Evolutionary conservation across 2,113 vertebrate genomes (phyloP).

Genomic region (Zonotrichia leucophrys): DNA sequence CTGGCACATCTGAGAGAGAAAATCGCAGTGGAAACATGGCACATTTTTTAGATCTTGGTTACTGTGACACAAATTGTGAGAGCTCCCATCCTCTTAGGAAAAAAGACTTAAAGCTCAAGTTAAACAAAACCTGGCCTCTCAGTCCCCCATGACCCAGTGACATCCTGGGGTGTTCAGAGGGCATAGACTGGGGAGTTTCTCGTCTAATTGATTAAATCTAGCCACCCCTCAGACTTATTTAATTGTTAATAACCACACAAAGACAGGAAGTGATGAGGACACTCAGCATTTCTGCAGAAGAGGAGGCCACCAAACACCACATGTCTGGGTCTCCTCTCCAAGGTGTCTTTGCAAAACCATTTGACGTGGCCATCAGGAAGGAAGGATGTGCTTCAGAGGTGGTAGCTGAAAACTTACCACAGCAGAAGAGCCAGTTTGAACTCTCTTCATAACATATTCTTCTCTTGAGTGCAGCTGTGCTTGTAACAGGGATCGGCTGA

Average conservation of each 20-base stretch:
- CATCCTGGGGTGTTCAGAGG: neutral
- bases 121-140: neutral
- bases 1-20: conserved; percentile 64
- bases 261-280: neutral
- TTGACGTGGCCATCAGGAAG: neutral
- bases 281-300: neutral
- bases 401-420: neutral
- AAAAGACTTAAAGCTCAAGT: neutral
- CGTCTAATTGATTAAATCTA: neutral
- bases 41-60: conserved; percentile 6
- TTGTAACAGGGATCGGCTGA: conserved; percentile 17
- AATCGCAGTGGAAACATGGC: conserved; percentile 40
- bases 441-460: neutral
- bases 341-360: neutral
- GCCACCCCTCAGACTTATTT: neutral
- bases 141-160: neutral
- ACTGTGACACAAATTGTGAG: neutral
- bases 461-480: conserved; percentile 18
- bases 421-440: conserved; percentile 14
- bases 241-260: neutral
- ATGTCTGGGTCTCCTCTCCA: neutral
- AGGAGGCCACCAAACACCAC: fast-evolving
- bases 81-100: neutral
- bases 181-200: neutral
- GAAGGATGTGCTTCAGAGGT: neutral